Conservation (phyloP, 2,113 vertebrate species). For the Myotis brandtii region DNA sequence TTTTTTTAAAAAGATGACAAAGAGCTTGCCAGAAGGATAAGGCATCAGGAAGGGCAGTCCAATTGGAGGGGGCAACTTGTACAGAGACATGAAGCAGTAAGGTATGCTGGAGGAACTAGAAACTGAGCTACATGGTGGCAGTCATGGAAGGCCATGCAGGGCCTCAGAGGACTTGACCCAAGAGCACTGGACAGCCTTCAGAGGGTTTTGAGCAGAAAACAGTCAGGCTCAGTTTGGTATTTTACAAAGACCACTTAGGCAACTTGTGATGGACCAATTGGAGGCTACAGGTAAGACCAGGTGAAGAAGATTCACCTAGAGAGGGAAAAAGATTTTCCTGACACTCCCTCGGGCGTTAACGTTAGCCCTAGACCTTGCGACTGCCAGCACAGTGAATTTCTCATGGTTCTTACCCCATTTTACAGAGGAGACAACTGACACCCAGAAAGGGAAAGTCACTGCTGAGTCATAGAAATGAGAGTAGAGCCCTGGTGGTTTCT, state of each 20-base stretch:
- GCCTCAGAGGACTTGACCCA: neutral
- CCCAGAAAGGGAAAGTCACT: slow-evolving; percentile 33
- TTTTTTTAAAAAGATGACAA: neutral
- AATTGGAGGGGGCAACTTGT: neutral
- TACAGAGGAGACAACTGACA: neutral
- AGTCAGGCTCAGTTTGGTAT: neutral
- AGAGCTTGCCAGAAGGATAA: neutral
- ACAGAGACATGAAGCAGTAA: neutral
- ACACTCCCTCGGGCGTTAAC: neutral
- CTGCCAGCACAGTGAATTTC: neutral
- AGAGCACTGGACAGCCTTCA: neutral
- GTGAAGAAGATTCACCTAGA: neutral
- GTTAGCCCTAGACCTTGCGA: neutral
- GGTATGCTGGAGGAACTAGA: neutral
- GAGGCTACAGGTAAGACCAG: neutral
- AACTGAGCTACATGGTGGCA: neutral
- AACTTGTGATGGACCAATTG: neutral
- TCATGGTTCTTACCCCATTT: slow-evolving; percentile 3
- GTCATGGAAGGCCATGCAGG: neutral
- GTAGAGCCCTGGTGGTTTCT: neutral
- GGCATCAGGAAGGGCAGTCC: neutral
- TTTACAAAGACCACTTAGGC: neutral
- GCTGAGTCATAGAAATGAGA: neutral
- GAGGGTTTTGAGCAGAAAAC: neutral
- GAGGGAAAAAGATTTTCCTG: slow-evolving; percentile 13